A percentile compares a stretch with the other conserved stretches of the same genome.
Evolutionary conservation across 1,140 invertebrate species (phyloP).

Genomic region (Philotrypesis tridentata): DNA sequence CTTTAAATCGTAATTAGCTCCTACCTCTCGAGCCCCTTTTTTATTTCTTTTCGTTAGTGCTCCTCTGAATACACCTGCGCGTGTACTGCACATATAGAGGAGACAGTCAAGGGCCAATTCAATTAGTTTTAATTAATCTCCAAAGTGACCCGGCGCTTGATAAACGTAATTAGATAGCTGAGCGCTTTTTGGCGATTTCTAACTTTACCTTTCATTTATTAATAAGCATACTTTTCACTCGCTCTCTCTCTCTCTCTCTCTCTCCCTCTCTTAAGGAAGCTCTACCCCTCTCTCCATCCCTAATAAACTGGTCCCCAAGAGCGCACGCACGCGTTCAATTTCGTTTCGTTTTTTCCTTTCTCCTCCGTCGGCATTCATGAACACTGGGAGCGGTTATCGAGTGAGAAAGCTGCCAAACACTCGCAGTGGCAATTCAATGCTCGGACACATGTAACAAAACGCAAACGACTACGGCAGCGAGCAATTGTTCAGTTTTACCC

Average conservation of each 20-base stretch:
- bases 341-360: too few relatives aligned
- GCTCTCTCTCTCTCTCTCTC: too few relatives aligned
- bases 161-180: neutral
- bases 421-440: constrained; percentile 21
- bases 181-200: neutral
- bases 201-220: neutral
- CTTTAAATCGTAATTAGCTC: neutral
- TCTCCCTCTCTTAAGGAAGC: too few relatives aligned
- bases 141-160: neutral
- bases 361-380: too few relatives aligned
- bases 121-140: constrained; percentile 21
- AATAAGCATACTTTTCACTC: neutral
- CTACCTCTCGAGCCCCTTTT: neutral
- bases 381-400: constrained; percentile 22
- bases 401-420: constrained; percentile 23
- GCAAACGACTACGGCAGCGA: neutral
- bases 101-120: neutral
- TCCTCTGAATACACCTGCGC: neutral
- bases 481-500: neutral
- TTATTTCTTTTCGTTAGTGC: neutral
- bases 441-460: constrained; percentile 21
- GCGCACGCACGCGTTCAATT: too few relatives aligned
- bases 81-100: too few relatives aligned
- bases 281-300: too few relatives aligned
- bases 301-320: too few relatives aligned